These are phyloP conservation scores for Eunapius fragilis DNA, from an alignment of 37 sponge, comb jelly and placozoan genomes.

Conservation along the genomic window DNA sequence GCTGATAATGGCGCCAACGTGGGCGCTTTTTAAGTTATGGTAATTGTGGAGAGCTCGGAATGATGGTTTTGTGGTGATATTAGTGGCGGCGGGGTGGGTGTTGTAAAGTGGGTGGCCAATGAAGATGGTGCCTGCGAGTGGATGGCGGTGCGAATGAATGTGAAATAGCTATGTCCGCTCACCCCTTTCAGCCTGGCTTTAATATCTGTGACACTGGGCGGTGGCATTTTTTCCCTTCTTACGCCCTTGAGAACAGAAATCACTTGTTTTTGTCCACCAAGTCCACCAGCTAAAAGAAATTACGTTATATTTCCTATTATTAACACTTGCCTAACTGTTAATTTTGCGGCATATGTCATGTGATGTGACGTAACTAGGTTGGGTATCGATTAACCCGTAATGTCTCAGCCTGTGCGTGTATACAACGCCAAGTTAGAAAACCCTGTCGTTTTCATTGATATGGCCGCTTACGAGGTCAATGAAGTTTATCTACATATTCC, in stretches of 20 bases:
- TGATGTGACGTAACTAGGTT: not conserved
- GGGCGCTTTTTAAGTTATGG: not conserved
- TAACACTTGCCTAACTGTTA: not conserved
- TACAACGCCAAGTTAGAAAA: not conserved
- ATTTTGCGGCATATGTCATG: not conserved
- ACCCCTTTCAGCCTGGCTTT: constrained; percentile 42
- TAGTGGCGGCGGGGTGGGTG: not conserved
- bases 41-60: no score
- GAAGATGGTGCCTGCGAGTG: not conserved
- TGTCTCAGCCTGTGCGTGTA: no score
- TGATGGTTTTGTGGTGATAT: not conserved
- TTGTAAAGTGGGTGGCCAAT: not conserved
- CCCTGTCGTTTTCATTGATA: not conserved
- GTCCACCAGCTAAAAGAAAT: not conserved
- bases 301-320: not conserved
- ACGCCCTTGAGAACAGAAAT: not conserved
- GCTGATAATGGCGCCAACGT: not conserved
- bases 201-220: constrained; percentile 4
- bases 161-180: not conserved
- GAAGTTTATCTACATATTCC: constrained; percentile 75
- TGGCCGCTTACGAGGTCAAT: constrained; percentile 36
- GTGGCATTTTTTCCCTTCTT: not conserved
- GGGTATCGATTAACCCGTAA: not conserved
- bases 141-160: not conserved
- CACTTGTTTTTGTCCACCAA: not conserved